phyloP scores from a whole-genome alignment of 2,113 vertebrate genomes.

The Cynopterus brachyotis region DNA sequence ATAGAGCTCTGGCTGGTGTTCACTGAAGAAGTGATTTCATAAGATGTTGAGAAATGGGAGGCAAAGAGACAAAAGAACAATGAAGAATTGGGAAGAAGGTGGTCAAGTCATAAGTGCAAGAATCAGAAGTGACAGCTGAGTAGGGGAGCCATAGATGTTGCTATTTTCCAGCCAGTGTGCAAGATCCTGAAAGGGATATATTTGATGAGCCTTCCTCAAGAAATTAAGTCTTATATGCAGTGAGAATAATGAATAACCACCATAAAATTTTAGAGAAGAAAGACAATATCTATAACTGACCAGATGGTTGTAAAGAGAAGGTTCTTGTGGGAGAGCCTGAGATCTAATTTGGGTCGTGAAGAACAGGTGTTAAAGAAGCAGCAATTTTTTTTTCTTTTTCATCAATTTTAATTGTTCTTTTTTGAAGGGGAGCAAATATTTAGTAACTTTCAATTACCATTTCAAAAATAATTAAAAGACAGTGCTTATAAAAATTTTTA shows the following conservation, averaged over 20 bases:
- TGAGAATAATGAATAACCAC: background rate
- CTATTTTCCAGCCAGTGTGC: background rate
- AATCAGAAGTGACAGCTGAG: background rate
- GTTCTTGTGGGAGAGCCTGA: background rate
- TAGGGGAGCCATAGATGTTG: background rate
- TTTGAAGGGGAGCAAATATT: background rate
- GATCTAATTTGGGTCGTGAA: background rate
- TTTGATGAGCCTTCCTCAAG: background rate
- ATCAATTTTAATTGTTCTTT: background rate
- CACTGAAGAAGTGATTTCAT: background rate
- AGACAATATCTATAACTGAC: background rate
- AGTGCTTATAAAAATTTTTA: background rate
- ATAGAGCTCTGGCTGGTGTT: background rate
- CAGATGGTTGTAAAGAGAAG: background rate
- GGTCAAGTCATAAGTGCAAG: background rate
- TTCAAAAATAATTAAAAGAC: conserved; percentile 42
- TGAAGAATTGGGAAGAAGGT: background rate
- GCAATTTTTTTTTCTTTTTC: background rate
- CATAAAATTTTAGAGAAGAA: background rate
- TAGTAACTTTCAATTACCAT: background rate
- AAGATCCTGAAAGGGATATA: background rate
- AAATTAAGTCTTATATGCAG: background rate
- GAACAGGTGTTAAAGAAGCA: background rate
- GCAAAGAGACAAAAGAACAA: background rate
- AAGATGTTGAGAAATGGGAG: background rate